These are phyloP conservation scores for Chrysotoxum bicinctum DNA, from an alignment of 2,888 invertebrate species.

Conservation along the genomic window DNA sequence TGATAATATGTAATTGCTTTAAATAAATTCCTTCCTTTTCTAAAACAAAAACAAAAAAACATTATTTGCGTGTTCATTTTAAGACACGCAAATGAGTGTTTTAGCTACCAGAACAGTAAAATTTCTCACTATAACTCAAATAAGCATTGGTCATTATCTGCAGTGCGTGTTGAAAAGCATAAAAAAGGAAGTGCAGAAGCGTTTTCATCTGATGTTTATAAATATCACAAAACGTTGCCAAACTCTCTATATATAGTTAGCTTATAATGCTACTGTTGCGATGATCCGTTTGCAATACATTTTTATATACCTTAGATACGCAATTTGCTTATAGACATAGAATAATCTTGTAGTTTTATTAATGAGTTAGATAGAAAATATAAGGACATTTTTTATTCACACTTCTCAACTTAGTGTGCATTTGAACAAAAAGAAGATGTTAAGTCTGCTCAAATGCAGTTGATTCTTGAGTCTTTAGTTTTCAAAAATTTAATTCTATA, in stretches of 20 bases:
- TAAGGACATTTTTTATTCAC: too few species aligned
- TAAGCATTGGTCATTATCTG: not conserved
- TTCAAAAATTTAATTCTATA: too few species aligned
- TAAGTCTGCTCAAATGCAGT: too few species aligned
- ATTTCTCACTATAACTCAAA: not conserved
- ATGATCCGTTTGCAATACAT: too few species aligned
- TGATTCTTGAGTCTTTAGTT: too few species aligned
- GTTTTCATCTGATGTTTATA: not conserved
- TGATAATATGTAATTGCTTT: not conserved
- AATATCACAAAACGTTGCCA: not conserved
- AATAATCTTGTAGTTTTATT: too few species aligned
- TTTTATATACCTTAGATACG: too few species aligned
- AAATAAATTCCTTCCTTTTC: not conserved
- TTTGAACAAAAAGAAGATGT: too few species aligned
- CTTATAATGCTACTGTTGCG: not conserved
- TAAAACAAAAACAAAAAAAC: not conserved
- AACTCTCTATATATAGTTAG: not conserved
- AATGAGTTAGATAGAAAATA: too few species aligned
- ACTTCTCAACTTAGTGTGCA: too few species aligned
- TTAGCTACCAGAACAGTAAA: not conserved
- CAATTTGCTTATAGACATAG: too few species aligned
- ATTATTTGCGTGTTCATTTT: not conserved
- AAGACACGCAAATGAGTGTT: not conserved
- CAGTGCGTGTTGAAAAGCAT: not conserved
- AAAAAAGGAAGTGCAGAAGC: constrained; percentile 3